These are phyloP conservation scores for Diorhabda sublineata DNA, from an alignment of 1,140 invertebrate genomes.

Conservation along the genomic window DNA sequence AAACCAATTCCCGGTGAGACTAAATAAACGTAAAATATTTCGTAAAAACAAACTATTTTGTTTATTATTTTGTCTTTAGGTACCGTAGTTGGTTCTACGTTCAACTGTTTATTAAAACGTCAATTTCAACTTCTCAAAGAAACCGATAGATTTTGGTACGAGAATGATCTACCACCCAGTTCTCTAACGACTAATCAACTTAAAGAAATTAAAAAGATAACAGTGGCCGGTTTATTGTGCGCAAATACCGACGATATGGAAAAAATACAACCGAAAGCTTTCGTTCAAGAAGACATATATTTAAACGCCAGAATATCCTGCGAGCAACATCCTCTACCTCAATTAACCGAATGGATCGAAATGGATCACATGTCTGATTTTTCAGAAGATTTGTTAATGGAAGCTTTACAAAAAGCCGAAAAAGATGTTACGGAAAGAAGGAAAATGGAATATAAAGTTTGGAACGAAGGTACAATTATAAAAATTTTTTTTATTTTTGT, in stretches of 20 bases:
- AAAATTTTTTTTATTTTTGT: background rate
- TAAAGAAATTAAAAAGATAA: constrained; percentile 77
- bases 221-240: constrained; percentile 79
- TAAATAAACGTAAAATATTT: background rate
- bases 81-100: constrained; percentile 79
- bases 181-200: constrained; percentile 79
- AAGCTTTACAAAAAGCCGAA: constrained; percentile 70
- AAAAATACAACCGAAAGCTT: constrained; percentile 76
- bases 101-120: constrained; percentile 75
- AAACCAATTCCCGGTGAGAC: constrained; percentile 66
- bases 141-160: constrained; percentile 92
- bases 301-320: constrained; percentile 80
- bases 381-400: constrained; percentile 55
- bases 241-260: constrained; percentile 66
- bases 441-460: constrained; percentile 72
- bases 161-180: constrained; percentile 89
- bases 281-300: constrained; percentile 82
- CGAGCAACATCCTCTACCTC: constrained; percentile 61
- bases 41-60: background rate
- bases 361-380: constrained; percentile 50
- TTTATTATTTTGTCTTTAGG: background rate
- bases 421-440: constrained; percentile 66
- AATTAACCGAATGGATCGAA: constrained; percentile 62
- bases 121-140: constrained; percentile 77
- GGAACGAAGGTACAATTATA: constrained; percentile 55